Evolutionary conservation across 2,888 invertebrate genomes (phyloP), one percentile per base, ranked within the genome.

Genomic region (Lithophane socia): DNA sequence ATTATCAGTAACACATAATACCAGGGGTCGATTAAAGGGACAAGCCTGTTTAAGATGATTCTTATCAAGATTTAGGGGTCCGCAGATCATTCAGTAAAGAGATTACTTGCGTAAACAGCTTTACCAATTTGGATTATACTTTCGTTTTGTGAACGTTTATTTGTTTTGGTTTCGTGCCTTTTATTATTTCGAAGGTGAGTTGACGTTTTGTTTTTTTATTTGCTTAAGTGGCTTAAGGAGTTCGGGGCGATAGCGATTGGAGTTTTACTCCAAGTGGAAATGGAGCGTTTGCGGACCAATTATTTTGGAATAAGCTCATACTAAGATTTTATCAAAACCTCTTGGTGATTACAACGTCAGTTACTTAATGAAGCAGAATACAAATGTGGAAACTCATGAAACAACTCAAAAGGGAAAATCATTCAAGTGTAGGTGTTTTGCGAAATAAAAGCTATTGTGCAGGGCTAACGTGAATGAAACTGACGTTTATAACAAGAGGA

Each of bases 91-190:
- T 86, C 80, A 82, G 80, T 83, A 81, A 81, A 75, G 83, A 80
- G 87, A 88, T 88, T 88, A 88, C 63, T 67, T 64, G 56, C 21
- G 84, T 87, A 85, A 87, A 88, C 84, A 88, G 74, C 70, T 84
- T 79, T 64, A 42, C 73, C 87, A 88, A 88, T 88, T 88, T 87
- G 85, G 87, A 81, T 88, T 87, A 88, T 77, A 76, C 83, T 81
- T 85, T 84, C 64, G 49, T 49, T 83, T 65, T 70, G 44, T 79
- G 68, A 67, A 74, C 69, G 71, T 71, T 60, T 84, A 84, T 85
- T 85, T 85, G 84, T 87, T 76, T 37, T 5, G 37, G 37, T 37
- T 37, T 79, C 54, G 68, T 79, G 70, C 54, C 67, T 63, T 73
- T 84, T 80, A 73, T 82, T 82, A 83, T 73, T 74, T 71, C 52